Evolutionary conservation across 2,888 invertebrate genomes (phyloP).

Genomic region (Melangyna quadrimaculata): DNA sequence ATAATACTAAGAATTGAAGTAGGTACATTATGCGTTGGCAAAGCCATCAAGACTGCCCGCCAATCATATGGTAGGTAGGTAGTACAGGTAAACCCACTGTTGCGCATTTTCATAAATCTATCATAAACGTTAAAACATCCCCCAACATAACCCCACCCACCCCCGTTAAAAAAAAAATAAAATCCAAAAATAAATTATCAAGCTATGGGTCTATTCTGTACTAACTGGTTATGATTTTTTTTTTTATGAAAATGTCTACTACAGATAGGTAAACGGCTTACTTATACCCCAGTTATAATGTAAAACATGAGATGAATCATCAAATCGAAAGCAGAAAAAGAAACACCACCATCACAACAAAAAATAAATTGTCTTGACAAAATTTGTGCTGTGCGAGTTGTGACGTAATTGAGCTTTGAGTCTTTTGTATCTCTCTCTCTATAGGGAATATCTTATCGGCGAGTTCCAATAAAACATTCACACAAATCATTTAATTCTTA

Average conservation of each 20-base stretch:
- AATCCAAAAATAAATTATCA: slow-evolving; percentile 49
- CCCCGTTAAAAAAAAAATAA: neutral
- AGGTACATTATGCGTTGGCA: neutral
- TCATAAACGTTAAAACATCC: neutral
- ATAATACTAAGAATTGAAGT: neutral
- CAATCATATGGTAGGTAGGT: neutral
- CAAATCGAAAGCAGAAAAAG: slow-evolving; percentile 25
- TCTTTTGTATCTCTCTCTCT: slow-evolving; percentile 24
- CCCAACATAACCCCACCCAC: neutral
- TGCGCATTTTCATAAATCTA: neutral
- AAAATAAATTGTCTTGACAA: neutral
- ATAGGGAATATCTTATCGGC: slow-evolving; percentile 39
- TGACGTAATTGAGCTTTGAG: slow-evolving; percentile 33
- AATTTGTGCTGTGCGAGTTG: neutral
- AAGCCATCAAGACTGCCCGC: neutral
- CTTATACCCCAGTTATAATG: slow-evolving; percentile 5
- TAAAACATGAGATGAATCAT: slow-evolving; percentile 52
- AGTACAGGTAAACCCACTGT: neutral
- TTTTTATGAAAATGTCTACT: neutral
- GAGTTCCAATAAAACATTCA: slow-evolving; percentile 51
- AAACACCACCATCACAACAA: slow-evolving; percentile 1
- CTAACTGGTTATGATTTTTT: slow-evolving; percentile 6
- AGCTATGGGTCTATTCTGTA: slow-evolving; percentile 3
- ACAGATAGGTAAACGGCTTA: slow-evolving; percentile 28
- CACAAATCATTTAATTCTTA: slow-evolving; percentile 25